Evolutionary conservation across 2,113 vertebrate genomes (phyloP), one percentile per base, ranked within the genome.

Genomic region (mouse (Mus musculus)): DNA sequence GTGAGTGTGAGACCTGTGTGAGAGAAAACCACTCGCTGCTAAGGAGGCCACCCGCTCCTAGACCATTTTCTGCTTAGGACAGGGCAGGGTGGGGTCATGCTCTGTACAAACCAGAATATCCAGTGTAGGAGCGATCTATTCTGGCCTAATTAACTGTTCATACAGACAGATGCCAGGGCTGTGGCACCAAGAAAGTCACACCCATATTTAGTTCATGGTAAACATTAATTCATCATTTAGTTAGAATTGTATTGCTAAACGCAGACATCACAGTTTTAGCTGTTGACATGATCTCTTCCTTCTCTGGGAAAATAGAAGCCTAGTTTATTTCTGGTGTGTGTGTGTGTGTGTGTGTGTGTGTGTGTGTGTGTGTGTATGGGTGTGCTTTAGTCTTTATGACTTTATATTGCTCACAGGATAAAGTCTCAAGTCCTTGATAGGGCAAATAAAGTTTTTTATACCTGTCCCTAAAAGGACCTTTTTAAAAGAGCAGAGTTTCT

Each of bases 71-170:
- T 73, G 73, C 71, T 72, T 72, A 22, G 1, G 86, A 76, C 0
- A 1, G 78, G 75, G 54, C 22, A 49, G 91, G 75, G 39, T n/a
- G 93, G 39, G 33, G 20, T 80, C 67, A 39, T 75, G 42, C 87
- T 95, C 81, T 46, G 89, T 65, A 80, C 67, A 91, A 96, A 95
- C 91, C 71, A 61, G 95, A 96, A 88, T 4, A 67, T 91, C 94
- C 49, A 67, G 93, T 81, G 26, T 46, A 39, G 19, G 71, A 86
- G 24, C 49, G 56, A 54, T 87, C 87, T 54, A 54, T 93, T 42
- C 90, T 69, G 46, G 89, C 26, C 71, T 82, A 94, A 28, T 90
- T 67, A 71, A 84, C 73, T 69, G 42, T 93, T 90, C 20, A 14
- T n/a, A 8, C 30, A 85, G 52, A 65, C 69, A 81, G 19, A 52